phyloP scores from a whole-genome alignment of 2,797 vertebrate species.

The Aratinga solstitialis region DNA sequence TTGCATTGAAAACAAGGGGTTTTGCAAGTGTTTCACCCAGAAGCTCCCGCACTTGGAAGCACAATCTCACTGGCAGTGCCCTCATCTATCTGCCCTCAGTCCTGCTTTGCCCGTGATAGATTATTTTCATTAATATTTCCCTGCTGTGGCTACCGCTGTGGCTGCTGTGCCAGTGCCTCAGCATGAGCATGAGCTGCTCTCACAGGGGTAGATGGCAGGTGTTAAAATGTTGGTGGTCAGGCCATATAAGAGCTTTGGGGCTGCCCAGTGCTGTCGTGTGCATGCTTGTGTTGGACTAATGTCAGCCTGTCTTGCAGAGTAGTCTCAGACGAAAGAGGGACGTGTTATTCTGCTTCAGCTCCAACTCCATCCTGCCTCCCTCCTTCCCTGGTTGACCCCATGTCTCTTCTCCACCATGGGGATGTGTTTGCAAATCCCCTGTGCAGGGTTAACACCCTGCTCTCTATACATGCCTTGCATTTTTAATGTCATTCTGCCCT shows the following conservation, averaged over 20 bases:
- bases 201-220: not conserved
- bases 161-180: not conserved
- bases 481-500: not conserved
- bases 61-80: rapidly evolving
- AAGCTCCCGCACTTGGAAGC: not conserved
- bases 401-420: not conserved
- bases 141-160: not conserved
- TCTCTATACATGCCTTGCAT: not conserved
- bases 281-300: rapidly evolving
- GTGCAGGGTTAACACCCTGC: not conserved
- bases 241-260: not conserved
- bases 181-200: not conserved
- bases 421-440: not conserved
- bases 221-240: not conserved
- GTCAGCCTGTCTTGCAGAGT: not conserved
- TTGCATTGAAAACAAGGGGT: not conserved
- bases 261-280: not conserved
- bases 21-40: not conserved
- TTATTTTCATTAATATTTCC: constrained; percentile 28
- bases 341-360: not conserved
- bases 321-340: not conserved
- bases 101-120: not conserved
- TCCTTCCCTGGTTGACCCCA: not conserved
- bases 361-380: not conserved
- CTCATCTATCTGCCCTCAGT: not conserved